phyloP scores from a whole-genome alignment of 2,888 invertebrate genomes.

The Oconnorella tubifera region DNA sequence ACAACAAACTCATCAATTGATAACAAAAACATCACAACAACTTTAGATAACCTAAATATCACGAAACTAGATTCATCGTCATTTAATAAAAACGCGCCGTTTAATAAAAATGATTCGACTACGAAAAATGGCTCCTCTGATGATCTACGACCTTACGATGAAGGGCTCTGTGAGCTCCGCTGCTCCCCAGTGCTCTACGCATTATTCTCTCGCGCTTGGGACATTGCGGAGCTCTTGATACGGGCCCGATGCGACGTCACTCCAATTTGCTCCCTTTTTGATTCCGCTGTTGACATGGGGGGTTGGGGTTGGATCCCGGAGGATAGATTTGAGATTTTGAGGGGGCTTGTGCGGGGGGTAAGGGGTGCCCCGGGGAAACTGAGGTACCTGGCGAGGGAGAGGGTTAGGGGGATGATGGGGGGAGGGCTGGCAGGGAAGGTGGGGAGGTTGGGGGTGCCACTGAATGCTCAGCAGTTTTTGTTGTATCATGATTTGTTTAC shows the following conservation, averaged over 20 bases:
- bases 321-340: conserved; percentile 27
- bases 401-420: conserved; percentile 28
- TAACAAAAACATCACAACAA: too few relatives aligned
- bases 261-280: conserved; percentile 19
- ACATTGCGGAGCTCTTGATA: conserved; percentile 34
- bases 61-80: too few relatives aligned
- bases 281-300: too few relatives aligned
- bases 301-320: conserved; percentile 29
- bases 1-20: too few relatives aligned
- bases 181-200: conserved; percentile 32
- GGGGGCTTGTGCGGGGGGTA: conserved; percentile 22
- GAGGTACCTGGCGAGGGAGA: conserved; percentile 20
- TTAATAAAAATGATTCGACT: too few relatives aligned
- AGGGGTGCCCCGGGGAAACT: conserved; percentile 25
- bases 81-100: too few relatives aligned
- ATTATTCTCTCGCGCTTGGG: conserved; percentile 30
- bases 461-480: conserved; percentile 23
- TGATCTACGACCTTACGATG: too few relatives aligned
- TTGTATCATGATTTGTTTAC: conserved; percentile 34
- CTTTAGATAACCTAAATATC: too few relatives aligned
- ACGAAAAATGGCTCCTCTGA: too few relatives aligned
- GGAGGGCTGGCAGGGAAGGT: conserved; percentile 24
- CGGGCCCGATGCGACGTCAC: conserved; percentile 32
- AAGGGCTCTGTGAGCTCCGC: too few relatives aligned
- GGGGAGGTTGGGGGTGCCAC: conserved; percentile 22